Evolutionary conservation across 2,113 vertebrate genomes (phyloP).

Genomic region (Ceyx melanurus): DNA sequence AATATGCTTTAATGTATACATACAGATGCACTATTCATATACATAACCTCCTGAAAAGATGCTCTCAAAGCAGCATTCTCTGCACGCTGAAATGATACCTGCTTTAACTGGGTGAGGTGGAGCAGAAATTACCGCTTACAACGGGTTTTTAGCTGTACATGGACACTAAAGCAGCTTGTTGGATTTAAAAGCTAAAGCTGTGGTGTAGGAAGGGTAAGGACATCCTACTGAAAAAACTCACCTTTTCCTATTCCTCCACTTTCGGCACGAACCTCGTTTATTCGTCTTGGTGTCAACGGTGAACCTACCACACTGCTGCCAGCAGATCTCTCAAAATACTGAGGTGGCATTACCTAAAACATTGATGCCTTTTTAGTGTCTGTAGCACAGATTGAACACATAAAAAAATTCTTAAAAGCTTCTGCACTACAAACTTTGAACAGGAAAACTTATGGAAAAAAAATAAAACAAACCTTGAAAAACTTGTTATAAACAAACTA

Average conservation of each 20-base stretch:
- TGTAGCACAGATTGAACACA: background rate
- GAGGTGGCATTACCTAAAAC: slow-evolving; percentile 89
- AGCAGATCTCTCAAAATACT: slow-evolving; percentile 82
- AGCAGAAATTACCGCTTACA: background rate
- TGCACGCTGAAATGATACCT: background rate
- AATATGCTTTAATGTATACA: background rate
- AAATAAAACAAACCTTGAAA: background rate
- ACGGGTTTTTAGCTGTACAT: accelerated
- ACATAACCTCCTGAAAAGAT: background rate
- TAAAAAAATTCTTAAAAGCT: background rate
- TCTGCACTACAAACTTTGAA: background rate
- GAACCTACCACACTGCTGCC: slow-evolving; percentile 58
- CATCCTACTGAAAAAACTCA: slow-evolving; percentile 29
- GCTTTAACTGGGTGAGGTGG: background rate
- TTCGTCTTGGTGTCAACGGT: slow-evolving; percentile 71
- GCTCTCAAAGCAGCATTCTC: background rate
- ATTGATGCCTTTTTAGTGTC: background rate
- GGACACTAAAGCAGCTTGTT: background rate
- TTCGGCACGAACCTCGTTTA: slow-evolving; percentile 78
- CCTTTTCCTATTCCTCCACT: slow-evolving; percentile 71
- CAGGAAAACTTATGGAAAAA: background rate
- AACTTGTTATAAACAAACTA: background rate
- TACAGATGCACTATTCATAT: accelerated
- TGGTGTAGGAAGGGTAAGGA: background rate
- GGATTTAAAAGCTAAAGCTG: background rate